Evolutionary conservation across 2,113 vertebrate species (phyloP).

Genomic region (Pelodiscus sinensis): DNA sequence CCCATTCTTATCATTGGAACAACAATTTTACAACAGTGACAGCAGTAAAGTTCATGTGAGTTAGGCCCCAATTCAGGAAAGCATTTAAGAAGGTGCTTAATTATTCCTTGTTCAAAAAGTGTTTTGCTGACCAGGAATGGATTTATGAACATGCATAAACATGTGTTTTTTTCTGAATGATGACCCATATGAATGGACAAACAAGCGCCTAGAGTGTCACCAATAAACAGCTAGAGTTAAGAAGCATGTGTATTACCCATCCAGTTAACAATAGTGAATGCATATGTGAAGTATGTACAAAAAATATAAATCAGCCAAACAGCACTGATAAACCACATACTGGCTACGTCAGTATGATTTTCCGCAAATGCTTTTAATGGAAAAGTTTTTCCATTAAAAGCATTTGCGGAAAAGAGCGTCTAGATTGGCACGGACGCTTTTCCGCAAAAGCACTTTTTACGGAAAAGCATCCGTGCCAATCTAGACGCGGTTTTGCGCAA

Average conservation of each 20-base stretch:
- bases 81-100: not conserved
- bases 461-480: too few species aligned
- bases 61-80: not conserved
- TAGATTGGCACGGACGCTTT: too few species aligned
- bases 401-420: too few species aligned
- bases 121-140: not conserved
- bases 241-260: not conserved
- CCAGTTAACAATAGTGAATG: not conserved
- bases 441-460: too few species aligned
- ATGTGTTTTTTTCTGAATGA: not conserved
- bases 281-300: not conserved
- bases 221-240: not conserved
- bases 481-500: too few species aligned
- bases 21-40: not conserved
- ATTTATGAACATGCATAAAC: not conserved
- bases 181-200: not conserved
- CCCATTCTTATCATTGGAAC: not conserved
- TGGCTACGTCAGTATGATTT: too few species aligned
- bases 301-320: not conserved
- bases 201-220: not conserved
- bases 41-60: not conserved
- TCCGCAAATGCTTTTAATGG: too few species aligned
- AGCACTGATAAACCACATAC: not conserved
- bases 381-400: too few species aligned
- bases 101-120: not conserved